A percentile compares a stretch with the other conserved stretches of the same genome.
Evolutionary conservation across 2,888 invertebrate genomes (phyloP).

Genomic region (Seira ritae): DNA sequence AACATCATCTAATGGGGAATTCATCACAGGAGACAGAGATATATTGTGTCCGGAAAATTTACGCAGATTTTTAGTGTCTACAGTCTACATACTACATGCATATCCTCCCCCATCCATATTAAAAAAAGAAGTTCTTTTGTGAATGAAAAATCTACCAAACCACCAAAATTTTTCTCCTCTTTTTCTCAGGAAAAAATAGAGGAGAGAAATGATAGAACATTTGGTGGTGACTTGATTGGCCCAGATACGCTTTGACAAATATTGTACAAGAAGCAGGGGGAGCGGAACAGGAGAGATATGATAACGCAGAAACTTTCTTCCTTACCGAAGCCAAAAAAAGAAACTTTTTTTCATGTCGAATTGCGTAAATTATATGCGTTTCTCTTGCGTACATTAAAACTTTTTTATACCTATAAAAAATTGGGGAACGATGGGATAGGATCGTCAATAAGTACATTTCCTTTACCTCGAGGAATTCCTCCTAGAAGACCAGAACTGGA

Average conservation of each 20-base stretch:
- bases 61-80: conserved; percentile 15
- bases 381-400: conserved; percentile 4
- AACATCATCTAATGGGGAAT: conserved; percentile 21
- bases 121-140: not conserved
- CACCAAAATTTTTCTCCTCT: not conserved
- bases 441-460: too few relatives aligned
- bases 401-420: conserved; percentile 10
- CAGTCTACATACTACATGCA: not conserved
- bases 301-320: conserved; percentile 48
- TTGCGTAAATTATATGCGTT: conserved; percentile 60
- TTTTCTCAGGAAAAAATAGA: not conserved
- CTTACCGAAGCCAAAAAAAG: conserved; percentile 50
- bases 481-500: not conserved
- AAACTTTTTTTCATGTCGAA: conserved; percentile 38
- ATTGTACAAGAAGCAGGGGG: not conserved
- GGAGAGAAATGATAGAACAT: conserved; percentile 31
- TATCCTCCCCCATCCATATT: not conserved
- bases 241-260: conserved; percentile 43
- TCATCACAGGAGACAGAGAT: conserved; percentile 35
- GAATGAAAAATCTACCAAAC: not conserved
- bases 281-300: too few relatives aligned
- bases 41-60: conserved; percentile 12
- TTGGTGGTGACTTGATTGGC: conserved; percentile 34
- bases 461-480: conserved; percentile 18
- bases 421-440: too few relatives aligned